Conservation (phyloP, 2,113 vertebrate species). For the Rissa tridactyla region DNA sequence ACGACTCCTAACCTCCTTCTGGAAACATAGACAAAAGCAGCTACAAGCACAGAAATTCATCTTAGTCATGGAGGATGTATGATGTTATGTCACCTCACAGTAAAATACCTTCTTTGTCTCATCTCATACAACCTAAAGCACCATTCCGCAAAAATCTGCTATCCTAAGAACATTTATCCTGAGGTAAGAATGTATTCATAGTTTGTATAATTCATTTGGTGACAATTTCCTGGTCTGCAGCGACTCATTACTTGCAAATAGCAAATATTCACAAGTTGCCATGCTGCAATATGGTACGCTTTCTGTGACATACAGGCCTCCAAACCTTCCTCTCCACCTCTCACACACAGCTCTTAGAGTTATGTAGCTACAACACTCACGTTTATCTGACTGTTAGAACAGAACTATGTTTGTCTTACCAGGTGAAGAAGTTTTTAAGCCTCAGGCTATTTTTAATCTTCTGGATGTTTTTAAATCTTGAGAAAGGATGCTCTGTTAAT, state of each 20-base stretch:
- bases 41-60: neutral
- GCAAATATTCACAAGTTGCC: neutral
- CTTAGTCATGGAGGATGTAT: neutral
- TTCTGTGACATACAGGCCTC: neutral
- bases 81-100: neutral
- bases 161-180: neutral
- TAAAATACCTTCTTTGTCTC: neutral
- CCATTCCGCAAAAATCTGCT: neutral
- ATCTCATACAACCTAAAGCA: neutral
- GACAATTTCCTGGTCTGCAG: neutral
- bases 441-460: conserved; percentile 22
- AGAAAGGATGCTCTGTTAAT: conserved; percentile 10
- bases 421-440: neutral
- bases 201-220: neutral
- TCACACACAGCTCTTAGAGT: neutral
- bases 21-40: neutral
- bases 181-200: neutral
- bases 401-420: neutral
- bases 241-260: neutral
- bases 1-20: neutral
- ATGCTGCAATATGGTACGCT: neutral
- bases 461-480: neutral
- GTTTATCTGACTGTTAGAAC: neutral
- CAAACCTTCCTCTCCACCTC: neutral
- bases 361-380: neutral